Base-by-base conservation (phyloP, 2,888 invertebrate genomes). In the Scaeva pyrastri region DNA sequence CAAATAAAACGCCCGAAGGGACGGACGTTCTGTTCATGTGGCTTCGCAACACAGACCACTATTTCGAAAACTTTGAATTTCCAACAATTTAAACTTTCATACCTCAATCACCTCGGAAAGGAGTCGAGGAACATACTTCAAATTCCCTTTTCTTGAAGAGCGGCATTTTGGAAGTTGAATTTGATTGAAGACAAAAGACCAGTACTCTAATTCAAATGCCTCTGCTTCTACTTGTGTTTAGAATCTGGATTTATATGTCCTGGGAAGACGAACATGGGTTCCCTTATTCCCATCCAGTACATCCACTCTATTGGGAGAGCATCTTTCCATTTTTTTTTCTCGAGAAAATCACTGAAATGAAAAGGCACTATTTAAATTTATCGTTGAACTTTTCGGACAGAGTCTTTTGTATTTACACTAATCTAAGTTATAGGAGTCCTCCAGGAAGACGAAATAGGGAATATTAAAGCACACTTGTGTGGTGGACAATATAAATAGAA, bases 51-150 rank as follows among this genome's bases (percentile, higher is more conserved):
- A 60, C n/a, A 52, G 16, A 43, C 68, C 43, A 77, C 58, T 66
- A 60, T 73, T 77, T 72, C 19, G 19, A 58, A 77, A 77, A 77
- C 66, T 82, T 82, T 76, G 50, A 82, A 55, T 58, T 56, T 71
- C 23, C 50, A 82, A 82, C 77, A 78, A 83, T 77, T 83, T 78
- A 68, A 82, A 83, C 82, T 73, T 83, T 83, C 72, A 78, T 83
- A 78, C 72, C 78, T 77, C 66, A 66, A 72, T 77, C 77, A 68
- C 60, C 50, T 68, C 68, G 52, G 73, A 78, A 36, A 26, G 45
- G 55, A 73, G 62, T 64, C 39, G 48, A 68, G 36, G 11, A 73
- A 31, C 36, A 73, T 83, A 68, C 60, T 78, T 77, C 36, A 62
- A 78, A 83, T 83, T 55, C 68, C 36, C n/a, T n/a, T 14, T 68